Evolutionary conservation across 2,888 invertebrate species (phyloP).

Genomic region (Caenorhabditis sulstoni): DNA sequence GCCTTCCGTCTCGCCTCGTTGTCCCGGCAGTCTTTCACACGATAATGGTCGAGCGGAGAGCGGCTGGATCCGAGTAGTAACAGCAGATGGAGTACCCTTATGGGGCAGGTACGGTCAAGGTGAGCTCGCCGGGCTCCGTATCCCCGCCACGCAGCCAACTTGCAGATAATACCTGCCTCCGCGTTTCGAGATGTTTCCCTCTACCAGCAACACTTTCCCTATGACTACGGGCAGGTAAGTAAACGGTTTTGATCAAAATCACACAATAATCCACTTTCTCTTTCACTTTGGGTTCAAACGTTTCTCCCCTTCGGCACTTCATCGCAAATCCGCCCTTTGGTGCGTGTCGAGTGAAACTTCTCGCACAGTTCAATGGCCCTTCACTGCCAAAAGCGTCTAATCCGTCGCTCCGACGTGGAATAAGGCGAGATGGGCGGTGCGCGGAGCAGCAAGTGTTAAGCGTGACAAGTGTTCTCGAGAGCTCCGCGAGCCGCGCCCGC

Average conservation of each 20-base stretch:
- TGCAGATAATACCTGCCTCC: conserved; percentile 64
- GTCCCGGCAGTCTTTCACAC: not conserved
- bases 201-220: conserved; percentile 52
- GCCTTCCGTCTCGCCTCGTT: not conserved
- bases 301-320: conserved; percentile 6
- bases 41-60: conserved; percentile 42
- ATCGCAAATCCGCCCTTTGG: not conserved
- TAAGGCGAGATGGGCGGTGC: not conserved
- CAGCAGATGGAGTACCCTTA: conserved; percentile 58
- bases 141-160: not conserved
- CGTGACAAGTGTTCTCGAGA: conserved; percentile 58
- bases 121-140: conserved; percentile 2
- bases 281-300: not conserved
- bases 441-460: conserved; percentile 40
- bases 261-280: conserved; percentile 5
- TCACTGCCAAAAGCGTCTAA: conserved; percentile 42
- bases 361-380: conserved; percentile 39
- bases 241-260: too few relatives aligned
- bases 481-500: conserved; percentile 9
- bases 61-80: conserved; percentile 12
- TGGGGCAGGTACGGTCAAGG: conserved; percentile 64
- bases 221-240: conserved; percentile 50
- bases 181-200: conserved; percentile 62
- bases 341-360: conserved; percentile 3
- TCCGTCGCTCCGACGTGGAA: conserved; percentile 20